These are phyloP conservation scores for Oscheius sp. DNA, from an alignment of 2,888 invertebrate species.

Conservation along the genomic window DNA sequence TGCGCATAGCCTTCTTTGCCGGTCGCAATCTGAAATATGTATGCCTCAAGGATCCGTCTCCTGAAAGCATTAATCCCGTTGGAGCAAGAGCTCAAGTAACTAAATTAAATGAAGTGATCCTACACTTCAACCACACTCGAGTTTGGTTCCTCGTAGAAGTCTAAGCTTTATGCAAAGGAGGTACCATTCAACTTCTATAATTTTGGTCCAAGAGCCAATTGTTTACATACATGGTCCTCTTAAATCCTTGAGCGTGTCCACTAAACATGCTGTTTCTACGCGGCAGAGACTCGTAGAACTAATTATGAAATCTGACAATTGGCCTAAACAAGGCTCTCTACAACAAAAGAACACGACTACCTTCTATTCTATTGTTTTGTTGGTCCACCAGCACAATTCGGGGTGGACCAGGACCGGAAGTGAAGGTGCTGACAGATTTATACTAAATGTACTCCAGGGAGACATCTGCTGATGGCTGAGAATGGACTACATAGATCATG, in stretches of 20 bases:
- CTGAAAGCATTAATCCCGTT: conserved; percentile 9
- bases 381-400: background rate
- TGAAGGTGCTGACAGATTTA: conserved; percentile 26
- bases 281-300: background rate
- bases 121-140: too few species aligned
- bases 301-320: conserved; percentile 1
- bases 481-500: conserved; percentile 25
- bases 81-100: too few species aligned
- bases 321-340: background rate
- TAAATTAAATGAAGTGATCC: too few species aligned
- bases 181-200: too few species aligned
- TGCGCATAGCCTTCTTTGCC: conserved; percentile 71
- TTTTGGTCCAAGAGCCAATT: too few species aligned
- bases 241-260: too few species aligned
- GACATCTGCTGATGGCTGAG: background rate
- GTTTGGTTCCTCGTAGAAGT: too few species aligned
- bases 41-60: conserved; percentile 7
- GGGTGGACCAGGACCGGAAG: background rate
- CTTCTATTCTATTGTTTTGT: background rate
- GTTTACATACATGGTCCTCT: too few species aligned
- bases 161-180: too few species aligned
- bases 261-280: conserved; percentile 1
- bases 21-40: conserved; percentile 56
- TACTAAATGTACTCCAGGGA: conserved; percentile 23
- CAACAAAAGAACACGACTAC: background rate